Conservation (phyloP, 2,888 invertebrate genomes). For the Caradrina kadenii region DNA sequence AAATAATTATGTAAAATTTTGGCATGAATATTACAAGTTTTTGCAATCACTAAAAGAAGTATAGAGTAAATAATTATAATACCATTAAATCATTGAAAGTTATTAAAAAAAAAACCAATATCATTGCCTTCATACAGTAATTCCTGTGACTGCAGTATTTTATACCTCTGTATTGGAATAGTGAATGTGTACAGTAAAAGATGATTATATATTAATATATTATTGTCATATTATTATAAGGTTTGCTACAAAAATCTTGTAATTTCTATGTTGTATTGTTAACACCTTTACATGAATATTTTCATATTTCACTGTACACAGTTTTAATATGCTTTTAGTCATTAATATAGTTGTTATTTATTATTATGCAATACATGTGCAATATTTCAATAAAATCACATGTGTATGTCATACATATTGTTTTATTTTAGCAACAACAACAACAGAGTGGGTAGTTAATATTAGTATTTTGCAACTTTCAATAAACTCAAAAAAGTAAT, state of each 20-base stretch:
- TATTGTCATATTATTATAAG: constrained; percentile 10
- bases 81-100: constrained; percentile 14
- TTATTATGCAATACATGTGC: constrained; percentile 61
- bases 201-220: constrained; percentile 35
- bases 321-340: constrained; percentile 67
- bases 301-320: constrained; percentile 63
- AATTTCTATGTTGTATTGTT: constrained; percentile 23
- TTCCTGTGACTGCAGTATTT: constrained; percentile 65
- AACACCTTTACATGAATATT: constrained; percentile 29
- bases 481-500: background rate
- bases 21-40: constrained; percentile 17
- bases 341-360: constrained; percentile 71
- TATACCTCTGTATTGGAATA: constrained; percentile 56
- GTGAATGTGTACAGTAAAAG: constrained; percentile 59
- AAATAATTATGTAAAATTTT: constrained; percentile 1
- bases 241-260: background rate
- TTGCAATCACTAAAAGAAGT: constrained; percentile 4
- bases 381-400: constrained; percentile 64
- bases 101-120: constrained; percentile 23
- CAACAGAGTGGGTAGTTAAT: background rate
- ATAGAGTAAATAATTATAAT: constrained; percentile 11
- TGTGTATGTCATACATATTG: constrained; percentile 49
- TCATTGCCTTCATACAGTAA: constrained; percentile 42
- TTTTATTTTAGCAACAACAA: constrained; percentile 51
- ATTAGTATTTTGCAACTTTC: background rate